A percentile compares a stretch with the other conserved stretches of the same genome.
Conservation (phyloP, 1,140 invertebrate genomes). For the Ceratina australensis region DNA sequence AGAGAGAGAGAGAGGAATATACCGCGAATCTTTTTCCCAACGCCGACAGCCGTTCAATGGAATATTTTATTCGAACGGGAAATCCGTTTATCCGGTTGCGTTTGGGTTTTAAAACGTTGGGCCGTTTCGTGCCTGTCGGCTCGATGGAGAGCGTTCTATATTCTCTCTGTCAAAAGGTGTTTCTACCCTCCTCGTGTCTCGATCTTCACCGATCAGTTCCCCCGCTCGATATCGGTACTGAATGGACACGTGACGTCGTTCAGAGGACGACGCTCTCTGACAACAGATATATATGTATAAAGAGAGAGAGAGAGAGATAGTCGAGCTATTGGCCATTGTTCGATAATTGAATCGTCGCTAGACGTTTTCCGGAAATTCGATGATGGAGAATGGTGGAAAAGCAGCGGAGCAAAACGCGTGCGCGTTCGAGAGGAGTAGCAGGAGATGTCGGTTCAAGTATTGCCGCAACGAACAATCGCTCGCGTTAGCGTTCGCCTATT, state of each 20-base stretch:
- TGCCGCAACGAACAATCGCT: slow-evolving; percentile 12
- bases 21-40: neutral
- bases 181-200: neutral
- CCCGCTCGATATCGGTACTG: neutral
- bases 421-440: neutral
- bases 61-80: slow-evolving; percentile 16
- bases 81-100: slow-evolving; percentile 2
- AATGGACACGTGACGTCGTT: slow-evolving; percentile 13
- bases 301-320: neutral
- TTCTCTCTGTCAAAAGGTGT: neutral
- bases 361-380: slow-evolving; percentile 14
- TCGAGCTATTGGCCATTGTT: slow-evolving; percentile 19
- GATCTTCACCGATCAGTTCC: neutral
- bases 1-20: slow-evolving; percentile 1
- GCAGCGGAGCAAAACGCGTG: neutral
- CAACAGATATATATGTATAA: neutral
- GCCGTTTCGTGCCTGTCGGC: neutral
- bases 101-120: slow-evolving; percentile 10
- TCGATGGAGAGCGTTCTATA: neutral
- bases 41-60: neutral
- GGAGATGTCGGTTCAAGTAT: neutral
- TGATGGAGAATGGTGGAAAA: neutral
- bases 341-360: slow-evolving; percentile 19
- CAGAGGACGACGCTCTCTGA: neutral
- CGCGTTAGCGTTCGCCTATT: slow-evolving; percentile 9